phyloP scores from a whole-genome alignment of 2,797 vertebrate genomes.

The Myotis pilosus region DNA sequence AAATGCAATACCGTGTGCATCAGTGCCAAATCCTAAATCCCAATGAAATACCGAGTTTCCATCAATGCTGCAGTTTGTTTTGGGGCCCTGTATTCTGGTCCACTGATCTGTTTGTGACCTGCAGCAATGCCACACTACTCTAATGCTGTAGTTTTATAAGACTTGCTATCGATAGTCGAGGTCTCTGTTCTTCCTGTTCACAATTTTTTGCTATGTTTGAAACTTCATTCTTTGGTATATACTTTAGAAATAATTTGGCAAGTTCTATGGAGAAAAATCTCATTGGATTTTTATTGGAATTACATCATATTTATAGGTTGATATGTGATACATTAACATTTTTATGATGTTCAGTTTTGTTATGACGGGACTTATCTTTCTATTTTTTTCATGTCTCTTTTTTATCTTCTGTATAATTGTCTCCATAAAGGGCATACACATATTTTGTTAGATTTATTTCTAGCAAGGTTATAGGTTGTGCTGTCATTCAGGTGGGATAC shows the following conservation, averaged over 20 bases:
- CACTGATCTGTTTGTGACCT: background rate
- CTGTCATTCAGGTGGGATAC: background rate
- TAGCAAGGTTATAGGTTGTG: background rate
- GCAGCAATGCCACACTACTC: background rate
- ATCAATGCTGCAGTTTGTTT: background rate
- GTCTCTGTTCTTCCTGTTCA: background rate
- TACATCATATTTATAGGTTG: background rate
- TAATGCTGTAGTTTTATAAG: background rate
- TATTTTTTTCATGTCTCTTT: background rate
- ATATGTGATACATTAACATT: background rate
- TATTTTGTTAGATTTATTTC: conserved; percentile 6
- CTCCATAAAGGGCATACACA: background rate
- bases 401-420: background rate
- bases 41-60: background rate
- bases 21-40: background rate
- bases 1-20: background rate
- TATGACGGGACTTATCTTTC: background rate
- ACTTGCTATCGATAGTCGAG: background rate
- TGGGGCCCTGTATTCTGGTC: background rate
- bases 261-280: background rate
- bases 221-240: conserved; percentile 12
- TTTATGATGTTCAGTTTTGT: background rate
- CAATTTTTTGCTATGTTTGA: background rate
- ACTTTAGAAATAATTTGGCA: background rate
- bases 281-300: background rate